phyloP scores from a whole-genome alignment of 2,797 vertebrate genomes.

The Sternotherus odoratus region DNA sequence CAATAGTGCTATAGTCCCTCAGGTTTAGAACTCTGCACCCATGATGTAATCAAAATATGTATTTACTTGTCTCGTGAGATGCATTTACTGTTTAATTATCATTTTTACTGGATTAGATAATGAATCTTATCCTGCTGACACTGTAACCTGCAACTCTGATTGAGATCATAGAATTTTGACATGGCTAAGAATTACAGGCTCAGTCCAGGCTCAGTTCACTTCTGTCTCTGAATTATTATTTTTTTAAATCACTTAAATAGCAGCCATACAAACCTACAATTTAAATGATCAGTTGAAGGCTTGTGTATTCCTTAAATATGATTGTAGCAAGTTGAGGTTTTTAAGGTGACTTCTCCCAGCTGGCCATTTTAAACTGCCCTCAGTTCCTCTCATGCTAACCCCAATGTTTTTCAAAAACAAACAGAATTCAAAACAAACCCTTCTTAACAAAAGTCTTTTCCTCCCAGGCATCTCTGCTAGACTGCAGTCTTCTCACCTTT shows the following conservation, averaged over 20 bases:
- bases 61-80: not conserved
- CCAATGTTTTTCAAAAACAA: not conserved
- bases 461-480: not conserved
- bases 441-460: not conserved
- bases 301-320: not conserved
- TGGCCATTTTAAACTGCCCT: not conserved
- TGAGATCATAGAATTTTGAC: not conserved
- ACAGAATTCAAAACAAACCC: not conserved
- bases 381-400: not conserved
- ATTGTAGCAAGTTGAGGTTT: not conserved
- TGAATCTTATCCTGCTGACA: not conserved
- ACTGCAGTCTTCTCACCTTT: not conserved
- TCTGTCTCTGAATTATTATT: not conserved
- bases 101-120: not conserved
- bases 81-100: not conserved
- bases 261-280: not conserved
- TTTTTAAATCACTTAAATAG: not conserved
- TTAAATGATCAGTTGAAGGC: not conserved
- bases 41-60: not conserved
- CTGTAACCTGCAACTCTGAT: not conserved
- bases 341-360: not conserved
- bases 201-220: not conserved
- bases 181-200: not conserved
- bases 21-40: not conserved
- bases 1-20: fast-evolving